A percentile compares a stretch with the other conserved stretches of the same genome.
phyloP scores from a whole-genome alignment of 2,888 invertebrate genomes.

The Tenthredo mesomela region DNA sequence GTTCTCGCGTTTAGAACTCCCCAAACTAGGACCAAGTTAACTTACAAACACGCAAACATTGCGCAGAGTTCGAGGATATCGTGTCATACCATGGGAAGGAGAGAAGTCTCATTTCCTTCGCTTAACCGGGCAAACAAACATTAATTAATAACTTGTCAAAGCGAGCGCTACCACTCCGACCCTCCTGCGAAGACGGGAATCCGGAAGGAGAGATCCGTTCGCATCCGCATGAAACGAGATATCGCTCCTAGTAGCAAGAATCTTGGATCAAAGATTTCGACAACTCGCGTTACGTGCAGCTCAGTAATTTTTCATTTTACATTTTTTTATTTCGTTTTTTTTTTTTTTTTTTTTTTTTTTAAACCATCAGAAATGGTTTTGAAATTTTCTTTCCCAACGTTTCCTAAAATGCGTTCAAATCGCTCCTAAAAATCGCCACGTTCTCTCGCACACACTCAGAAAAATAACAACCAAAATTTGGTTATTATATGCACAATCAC shows the following conservation, averaged over 20 bases:
- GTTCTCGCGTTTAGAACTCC: conserved; percentile 11
- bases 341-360: neutral
- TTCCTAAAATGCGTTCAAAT: no score
- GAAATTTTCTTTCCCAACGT: neutral
- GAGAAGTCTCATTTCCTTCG: conserved; percentile 57
- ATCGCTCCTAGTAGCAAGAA: neutral
- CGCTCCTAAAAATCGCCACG: neutral
- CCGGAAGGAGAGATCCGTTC: conserved; percentile 19
- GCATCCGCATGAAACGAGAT: neutral
- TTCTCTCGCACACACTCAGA: no score
- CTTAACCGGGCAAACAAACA: conserved; percentile 58
- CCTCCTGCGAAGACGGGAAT: neutral
- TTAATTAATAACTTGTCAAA: conserved; percentile 61
- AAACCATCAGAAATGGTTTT: neutral
- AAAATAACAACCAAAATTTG: no score
- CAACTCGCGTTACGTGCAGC: neutral
- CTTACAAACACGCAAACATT: conserved; percentile 44
- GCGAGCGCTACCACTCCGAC: conserved; percentile 22
- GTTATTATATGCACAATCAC: no score
- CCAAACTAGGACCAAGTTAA: conserved; percentile 36
- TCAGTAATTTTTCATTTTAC: no score
- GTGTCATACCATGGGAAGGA: conserved; percentile 50
- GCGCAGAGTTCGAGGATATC: conserved; percentile 34
- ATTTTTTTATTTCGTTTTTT: neutral
- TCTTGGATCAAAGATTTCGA: neutral